Evolutionary conservation across 2,888 invertebrate species (phyloP).

Genomic region (Nesidiocoris tenuis): DNA sequence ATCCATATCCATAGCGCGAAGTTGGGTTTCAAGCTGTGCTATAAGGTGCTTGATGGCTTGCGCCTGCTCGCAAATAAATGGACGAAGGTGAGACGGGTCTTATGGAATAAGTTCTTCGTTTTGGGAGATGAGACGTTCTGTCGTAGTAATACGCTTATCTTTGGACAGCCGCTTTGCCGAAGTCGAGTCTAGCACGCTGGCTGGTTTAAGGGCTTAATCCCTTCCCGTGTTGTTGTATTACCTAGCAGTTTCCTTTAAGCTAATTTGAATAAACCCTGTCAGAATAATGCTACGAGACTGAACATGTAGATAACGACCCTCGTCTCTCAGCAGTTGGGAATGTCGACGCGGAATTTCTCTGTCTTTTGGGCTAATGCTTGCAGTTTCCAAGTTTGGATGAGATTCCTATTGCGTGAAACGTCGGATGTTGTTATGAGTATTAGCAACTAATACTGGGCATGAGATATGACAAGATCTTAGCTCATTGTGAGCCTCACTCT

Average conservation of each 20-base stretch:
- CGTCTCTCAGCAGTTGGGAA: neutral
- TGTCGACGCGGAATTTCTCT: neutral
- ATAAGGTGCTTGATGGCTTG: neutral
- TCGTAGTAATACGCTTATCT: neutral
- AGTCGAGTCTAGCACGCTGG: neutral
- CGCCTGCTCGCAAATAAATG: too few relatives aligned
- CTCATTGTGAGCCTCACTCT: too few relatives aligned
- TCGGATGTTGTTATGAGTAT: too few relatives aligned
- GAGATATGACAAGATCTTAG: too few relatives aligned
- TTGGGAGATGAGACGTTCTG: neutral
- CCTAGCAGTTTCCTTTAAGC: constrained; percentile 32
- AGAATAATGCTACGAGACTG: constrained; percentile 2
- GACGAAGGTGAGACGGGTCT: neutral
- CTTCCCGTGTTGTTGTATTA: constrained; percentile 25
- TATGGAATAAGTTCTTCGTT: neutral
- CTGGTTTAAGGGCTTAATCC: neutral
- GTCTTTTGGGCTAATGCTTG: neutral
- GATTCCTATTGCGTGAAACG: neutral
- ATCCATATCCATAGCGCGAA: neutral
- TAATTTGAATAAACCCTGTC: constrained; percentile 35
- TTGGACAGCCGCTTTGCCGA: neutral
- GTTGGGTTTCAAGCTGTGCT: neutral
- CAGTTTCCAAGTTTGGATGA: neutral
- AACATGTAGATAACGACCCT: neutral
- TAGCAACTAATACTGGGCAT: too few relatives aligned